Percentiles rank a stretch among this genome's conserved stretches.
Conservation (phyloP, 2,888 invertebrate species). For the Gastracanthus pulcherrimus region DNA sequence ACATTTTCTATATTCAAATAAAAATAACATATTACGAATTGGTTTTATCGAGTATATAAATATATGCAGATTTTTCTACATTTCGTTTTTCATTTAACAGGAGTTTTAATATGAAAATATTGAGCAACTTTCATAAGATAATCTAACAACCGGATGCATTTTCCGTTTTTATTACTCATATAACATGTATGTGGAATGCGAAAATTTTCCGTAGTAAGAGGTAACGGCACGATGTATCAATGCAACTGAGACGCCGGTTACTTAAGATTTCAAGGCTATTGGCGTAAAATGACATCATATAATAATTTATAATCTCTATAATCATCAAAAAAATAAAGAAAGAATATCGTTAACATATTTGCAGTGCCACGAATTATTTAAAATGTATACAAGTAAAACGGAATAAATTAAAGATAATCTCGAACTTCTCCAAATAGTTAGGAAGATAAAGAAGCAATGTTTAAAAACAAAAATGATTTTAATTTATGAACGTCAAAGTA, state of each 20-base stretch:
- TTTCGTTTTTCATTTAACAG: background rate
- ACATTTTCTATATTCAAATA: background rate
- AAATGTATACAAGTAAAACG: too few species aligned
- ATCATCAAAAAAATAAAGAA: too few species aligned
- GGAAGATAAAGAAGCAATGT: background rate
- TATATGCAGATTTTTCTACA: too few species aligned
- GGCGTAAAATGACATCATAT: conserved; percentile 9
- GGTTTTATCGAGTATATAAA: too few species aligned
- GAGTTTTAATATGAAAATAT: background rate
- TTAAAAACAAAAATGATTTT: background rate
- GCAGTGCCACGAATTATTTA: background rate
- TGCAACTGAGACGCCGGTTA: conserved; percentile 19
- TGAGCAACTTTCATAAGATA: background rate
- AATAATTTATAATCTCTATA: background rate
- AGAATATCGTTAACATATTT: too few species aligned
- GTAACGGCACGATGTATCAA: background rate
- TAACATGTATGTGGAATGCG: conserved; percentile 1
- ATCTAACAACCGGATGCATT: conserved; percentile 12
- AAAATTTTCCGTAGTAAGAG: conserved; percentile 26
- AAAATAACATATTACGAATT: too few species aligned
- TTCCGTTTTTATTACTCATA: conserved; percentile 16
- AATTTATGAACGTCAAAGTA: background rate
- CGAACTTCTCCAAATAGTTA: background rate
- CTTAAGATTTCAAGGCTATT: conserved; percentile 36
- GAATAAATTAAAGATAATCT: background rate